phyloP scores from a whole-genome alignment of 2,797 vertebrate species.

The Arnoldichthys spilopterus region DNA sequence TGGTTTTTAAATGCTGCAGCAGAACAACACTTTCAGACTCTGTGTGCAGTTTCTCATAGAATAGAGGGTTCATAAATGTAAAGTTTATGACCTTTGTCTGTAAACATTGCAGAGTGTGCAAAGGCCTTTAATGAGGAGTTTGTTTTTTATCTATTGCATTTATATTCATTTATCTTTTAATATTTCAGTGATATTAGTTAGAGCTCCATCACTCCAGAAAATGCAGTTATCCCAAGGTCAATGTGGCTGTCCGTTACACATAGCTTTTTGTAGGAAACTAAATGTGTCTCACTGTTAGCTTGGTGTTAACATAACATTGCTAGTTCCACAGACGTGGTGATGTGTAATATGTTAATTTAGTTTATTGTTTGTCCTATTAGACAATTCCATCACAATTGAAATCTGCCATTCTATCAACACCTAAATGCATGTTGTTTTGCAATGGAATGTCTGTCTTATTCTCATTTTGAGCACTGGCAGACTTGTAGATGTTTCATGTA shows the following conservation, averaged over 20 bases:
- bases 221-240: not conserved
- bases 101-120: too few species aligned
- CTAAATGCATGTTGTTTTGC: not conserved
- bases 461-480: too few species aligned
- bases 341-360: not conserved
- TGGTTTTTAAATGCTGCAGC: too few species aligned
- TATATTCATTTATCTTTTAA: not conserved
- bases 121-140: too few species aligned
- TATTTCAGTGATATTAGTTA: not conserved
- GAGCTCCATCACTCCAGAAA: not conserved
- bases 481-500: not conserved
- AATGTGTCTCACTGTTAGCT: not conserved
- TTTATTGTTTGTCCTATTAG: not conserved
- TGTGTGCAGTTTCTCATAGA: too few species aligned
- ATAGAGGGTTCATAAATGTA: too few species aligned
- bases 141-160: not conserved
- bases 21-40: too few species aligned
- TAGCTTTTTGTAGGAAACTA: not conserved
- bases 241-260: too few species aligned
- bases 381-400: not conserved
- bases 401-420: not conserved
- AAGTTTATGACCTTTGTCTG: too few species aligned
- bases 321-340: not conserved
- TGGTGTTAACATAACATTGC: not conserved
- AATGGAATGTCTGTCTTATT: not conserved